Base-by-base conservation (phyloP, 2,888 invertebrate genomes). In the Apodemia mormo region DNA sequence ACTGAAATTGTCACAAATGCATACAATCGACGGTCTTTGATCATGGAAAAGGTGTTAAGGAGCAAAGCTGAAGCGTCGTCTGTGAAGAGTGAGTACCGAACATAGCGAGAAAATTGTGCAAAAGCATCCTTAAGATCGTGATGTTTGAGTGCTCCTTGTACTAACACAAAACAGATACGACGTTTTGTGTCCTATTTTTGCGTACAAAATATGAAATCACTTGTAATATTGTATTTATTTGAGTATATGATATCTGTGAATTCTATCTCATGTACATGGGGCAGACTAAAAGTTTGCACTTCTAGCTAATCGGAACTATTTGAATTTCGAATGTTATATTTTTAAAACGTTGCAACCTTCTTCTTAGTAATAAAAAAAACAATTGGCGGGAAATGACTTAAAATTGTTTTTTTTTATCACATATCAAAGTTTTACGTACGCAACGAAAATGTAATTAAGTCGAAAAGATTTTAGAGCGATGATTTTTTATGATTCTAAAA, bases 1-100 rank as follows among this genome's bases (percentile, higher is more conserved):
- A 37, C 61, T 33, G 33, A 64, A 64, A 64, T 64, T 33, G 33
- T 64, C 61, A 33, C 61, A 64, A 87, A 86, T 81, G 81, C 79
- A 81, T 80, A 80, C 79, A 84, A 85, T 88, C 84, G 84, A 79
- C 82, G 33, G 7, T 78, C 85, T 87, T 86, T 89, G 85, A 87
- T 88, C 87, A 88, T 86, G 80, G 82, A 86, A 87, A 88, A 85
- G 84, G 84, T 86, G 84, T 82, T 81, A 81, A 83, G 83, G 81
- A 80, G 82, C 79, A 79, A 82, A 85, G 58, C 58, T 58, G 58
- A 86, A 85, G 82, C 58, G 58, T 58, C 58, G 85, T 45, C 45
- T 45, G 45, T 86, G 83, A 81, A 85, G 86, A 86, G 85, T 81
- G 77, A 81, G 88, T 88, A 87, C 30, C 10, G 85, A 84, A 85